These are phyloP conservation scores for Plagodis pulveraria DNA, from an alignment of 2,888 invertebrate genomes.

Conservation along the genomic window DNA sequence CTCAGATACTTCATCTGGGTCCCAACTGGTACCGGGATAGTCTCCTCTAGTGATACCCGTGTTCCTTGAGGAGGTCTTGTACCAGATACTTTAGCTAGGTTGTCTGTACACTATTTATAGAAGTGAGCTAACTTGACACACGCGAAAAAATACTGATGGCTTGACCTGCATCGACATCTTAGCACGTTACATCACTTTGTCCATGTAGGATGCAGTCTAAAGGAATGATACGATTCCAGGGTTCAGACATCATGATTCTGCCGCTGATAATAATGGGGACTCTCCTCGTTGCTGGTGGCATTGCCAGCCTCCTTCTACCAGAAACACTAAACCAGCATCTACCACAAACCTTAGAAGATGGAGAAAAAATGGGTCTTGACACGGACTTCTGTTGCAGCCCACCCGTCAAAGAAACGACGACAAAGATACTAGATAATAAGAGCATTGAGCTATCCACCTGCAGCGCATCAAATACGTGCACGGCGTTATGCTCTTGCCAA, in stretches of 20 bases:
- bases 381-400: conserved; percentile 90
- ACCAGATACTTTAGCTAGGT: too few species aligned
- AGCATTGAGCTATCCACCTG: conserved; percentile 44
- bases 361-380: conserved; percentile 87
- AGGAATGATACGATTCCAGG: conserved; percentile 74
- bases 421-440: conserved; percentile 38
- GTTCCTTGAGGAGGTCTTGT: too few species aligned
- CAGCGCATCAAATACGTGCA: conserved; percentile 52
- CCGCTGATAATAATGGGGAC: conserved; percentile 93
- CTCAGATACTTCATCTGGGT: too few species aligned
- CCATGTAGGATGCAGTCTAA: too few species aligned
- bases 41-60: too few species aligned
- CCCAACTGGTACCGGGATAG: too few species aligned
- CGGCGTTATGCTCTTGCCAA: conserved; percentile 61
- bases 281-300: conserved; percentile 90
- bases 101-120: too few species aligned
- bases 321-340: conserved; percentile 92
- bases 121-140: too few species aligned
- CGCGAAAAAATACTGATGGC: too few species aligned
- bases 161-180: too few species aligned
- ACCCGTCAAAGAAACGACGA: conserved; percentile 84
- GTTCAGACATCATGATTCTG: conserved; percentile 90
- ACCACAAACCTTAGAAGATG: conserved; percentile 92
- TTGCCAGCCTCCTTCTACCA: conserved; percentile 90
- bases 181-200: too few species aligned